Percentiles rank a stretch among this genome's conserved stretches.
Evolutionary conservation across 2,888 invertebrate genomes (phyloP).

Genomic region (Aspidiotus rigidus): DNA sequence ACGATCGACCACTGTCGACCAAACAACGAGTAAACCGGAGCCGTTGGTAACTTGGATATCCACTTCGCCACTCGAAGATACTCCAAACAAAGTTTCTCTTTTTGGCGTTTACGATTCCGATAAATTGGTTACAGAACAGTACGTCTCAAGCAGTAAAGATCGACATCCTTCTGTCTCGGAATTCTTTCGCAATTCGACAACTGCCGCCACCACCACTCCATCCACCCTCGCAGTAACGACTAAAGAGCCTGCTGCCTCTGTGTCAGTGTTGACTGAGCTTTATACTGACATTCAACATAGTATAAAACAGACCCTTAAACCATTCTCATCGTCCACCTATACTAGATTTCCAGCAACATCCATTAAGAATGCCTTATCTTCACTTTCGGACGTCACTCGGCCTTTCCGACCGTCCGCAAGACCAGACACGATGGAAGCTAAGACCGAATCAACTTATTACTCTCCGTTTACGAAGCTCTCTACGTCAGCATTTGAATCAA

Average conservation of each 20-base stretch:
- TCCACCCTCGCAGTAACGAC: neutral
- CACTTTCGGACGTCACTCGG: neutral
- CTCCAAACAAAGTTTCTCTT: conserved; percentile 6
- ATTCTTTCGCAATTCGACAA: neutral
- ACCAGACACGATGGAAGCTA: neutral
- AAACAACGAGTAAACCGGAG: conserved; percentile 3
- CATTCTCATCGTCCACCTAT: neutral
- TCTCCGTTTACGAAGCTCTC: neutral
- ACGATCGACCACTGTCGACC: neutral
- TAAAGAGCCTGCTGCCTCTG: no score
- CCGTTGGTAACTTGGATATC: conserved; percentile 23
- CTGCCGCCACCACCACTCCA: neutral
- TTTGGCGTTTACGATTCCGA: conserved; percentile 14
- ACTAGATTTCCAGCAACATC: neutral
- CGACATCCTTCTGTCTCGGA: neutral
- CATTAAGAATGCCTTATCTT: neutral
- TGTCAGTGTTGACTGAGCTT: neutral
- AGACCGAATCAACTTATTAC: neutral
- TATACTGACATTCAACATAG: neutral
- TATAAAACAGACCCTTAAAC: neutral
- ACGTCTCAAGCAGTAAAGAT: conserved; percentile 14
- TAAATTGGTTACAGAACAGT: conserved; percentile 29
- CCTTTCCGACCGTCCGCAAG: conserved; percentile 4
- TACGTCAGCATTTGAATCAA: neutral
- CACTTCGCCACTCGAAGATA: conserved; percentile 6